Percentiles rank a stretch among this genome's conserved stretches.
Evolutionary conservation across 2,797 vertebrate genomes (phyloP).

Genomic region (Premnoplex brunnescens): DNA sequence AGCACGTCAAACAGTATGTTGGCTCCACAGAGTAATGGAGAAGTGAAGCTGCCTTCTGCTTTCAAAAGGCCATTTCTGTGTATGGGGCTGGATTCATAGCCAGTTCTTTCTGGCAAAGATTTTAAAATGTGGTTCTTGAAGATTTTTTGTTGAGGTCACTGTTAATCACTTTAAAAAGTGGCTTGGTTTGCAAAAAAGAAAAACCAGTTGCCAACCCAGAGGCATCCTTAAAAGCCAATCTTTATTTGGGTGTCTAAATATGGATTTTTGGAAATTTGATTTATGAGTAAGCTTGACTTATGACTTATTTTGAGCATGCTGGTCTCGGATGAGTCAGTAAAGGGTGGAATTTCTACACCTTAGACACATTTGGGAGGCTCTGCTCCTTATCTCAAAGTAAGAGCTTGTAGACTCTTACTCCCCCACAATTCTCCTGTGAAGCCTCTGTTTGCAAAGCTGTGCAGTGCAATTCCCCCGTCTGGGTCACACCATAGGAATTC

Average conservation of each 20-base stretch:
- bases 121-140: neutral
- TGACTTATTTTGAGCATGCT: slow-evolving; percentile 10
- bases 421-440: neutral
- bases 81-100: neutral
- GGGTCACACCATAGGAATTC: neutral
- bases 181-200: neutral
- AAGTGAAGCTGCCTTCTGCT: slow-evolving; percentile 3
- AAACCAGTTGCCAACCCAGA: neutral
- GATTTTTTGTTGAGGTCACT: neutral
- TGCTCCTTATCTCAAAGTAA: neutral
- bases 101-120: neutral
- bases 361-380: neutral
- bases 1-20: neutral
- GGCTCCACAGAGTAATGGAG: neutral
- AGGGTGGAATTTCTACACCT: neutral
- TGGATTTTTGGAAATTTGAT: neutral
- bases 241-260: neutral
- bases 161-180: neutral
- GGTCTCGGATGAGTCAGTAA: neutral
- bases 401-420: neutral
- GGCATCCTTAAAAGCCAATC: neutral
- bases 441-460: neutral
- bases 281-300: neutral
- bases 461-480: neutral
- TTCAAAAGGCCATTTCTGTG: neutral